These are phyloP conservation scores for Gastrophryne carolinensis DNA, from an alignment of 2,797 vertebrate genomes.

Conservation along the genomic window DNA sequence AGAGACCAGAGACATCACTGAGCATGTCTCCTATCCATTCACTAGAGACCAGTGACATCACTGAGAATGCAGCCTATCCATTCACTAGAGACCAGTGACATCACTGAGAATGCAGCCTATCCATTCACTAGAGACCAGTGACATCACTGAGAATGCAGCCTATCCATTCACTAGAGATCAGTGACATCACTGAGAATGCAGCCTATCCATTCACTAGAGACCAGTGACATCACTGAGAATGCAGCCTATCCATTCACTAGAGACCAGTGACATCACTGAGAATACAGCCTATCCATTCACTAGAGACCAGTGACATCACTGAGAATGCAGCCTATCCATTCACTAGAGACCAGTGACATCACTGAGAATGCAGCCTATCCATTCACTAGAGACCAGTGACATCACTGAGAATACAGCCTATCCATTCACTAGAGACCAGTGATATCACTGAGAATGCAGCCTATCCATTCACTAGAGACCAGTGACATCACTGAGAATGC, in stretches of 20 bases:
- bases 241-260: background rate
- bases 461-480: background rate
- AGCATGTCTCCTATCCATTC: background rate
- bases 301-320: background rate
- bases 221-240: background rate
- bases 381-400: background rate
- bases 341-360: background rate
- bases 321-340: background rate
- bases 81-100: background rate
- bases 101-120: background rate
- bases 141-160: background rate
- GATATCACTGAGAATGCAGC: background rate
- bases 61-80: background rate
- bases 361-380: background rate
- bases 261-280: background rate
- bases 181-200: background rate
- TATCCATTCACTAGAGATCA: background rate
- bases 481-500: background rate
- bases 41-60: background rate
- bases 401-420: background rate
- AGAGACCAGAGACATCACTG: background rate
- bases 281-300: background rate
- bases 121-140: background rate
- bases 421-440: background rate
- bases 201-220: background rate